Evolutionary conservation across 2,797 vertebrate genomes (phyloP).

Genomic region (Myotis vivesi): DNA sequence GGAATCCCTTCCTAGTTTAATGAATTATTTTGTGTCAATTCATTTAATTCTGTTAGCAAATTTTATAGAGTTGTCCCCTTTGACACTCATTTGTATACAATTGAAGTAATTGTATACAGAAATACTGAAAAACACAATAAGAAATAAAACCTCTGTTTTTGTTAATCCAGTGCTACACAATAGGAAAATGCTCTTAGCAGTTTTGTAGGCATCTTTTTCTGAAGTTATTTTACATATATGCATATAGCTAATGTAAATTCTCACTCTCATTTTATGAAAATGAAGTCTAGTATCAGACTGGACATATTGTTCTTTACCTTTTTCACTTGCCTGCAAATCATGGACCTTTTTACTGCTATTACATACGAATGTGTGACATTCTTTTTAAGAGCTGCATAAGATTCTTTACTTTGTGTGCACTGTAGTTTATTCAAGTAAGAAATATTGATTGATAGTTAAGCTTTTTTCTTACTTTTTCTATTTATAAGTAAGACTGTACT

Average conservation of each 20-base stretch:
- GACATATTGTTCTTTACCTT: not conserved
- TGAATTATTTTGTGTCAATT: not conserved
- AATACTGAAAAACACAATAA: not conserved
- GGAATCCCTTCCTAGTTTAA: not conserved
- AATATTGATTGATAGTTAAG: not conserved
- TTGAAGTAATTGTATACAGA: not conserved
- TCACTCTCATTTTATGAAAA: not conserved
- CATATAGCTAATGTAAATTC: not conserved
- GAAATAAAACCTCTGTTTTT: not conserved
- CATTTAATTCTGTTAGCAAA: not conserved
- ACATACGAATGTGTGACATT: not conserved
- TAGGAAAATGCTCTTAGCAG: not conserved
- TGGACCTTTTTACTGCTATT: not conserved
- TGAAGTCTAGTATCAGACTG: not conserved
- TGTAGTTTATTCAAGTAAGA: not conserved
- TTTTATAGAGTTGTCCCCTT: not conserved
- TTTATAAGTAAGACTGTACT: not conserved
- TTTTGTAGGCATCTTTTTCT: not conserved
- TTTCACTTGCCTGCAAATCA: not conserved
- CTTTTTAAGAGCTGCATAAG: not conserved
- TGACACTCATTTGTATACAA: not conserved
- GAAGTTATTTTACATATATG: not conserved
- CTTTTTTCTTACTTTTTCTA: not conserved
- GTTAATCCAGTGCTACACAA: not conserved
- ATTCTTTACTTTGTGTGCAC: not conserved